These are phyloP conservation scores for Rhyacophila brunnea DNA, from an alignment of 1,140 invertebrate species.

Conservation along the genomic window DNA sequence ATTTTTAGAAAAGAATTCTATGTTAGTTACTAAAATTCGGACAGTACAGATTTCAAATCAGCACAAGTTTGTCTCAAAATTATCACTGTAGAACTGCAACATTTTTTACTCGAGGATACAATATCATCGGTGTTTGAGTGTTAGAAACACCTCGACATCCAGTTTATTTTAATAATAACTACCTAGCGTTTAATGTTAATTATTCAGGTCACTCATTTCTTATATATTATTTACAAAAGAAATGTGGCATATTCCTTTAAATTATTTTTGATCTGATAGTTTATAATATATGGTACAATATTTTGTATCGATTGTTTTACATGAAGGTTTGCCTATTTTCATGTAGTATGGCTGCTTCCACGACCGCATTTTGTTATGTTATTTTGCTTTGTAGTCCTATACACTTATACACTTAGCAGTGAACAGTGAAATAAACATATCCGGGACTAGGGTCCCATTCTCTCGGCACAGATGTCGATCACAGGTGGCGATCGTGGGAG, in stretches of 20 bases:
- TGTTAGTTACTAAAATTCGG: too few relatives aligned
- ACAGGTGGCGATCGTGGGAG: constrained; percentile 6
- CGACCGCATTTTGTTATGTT: constrained; percentile 3
- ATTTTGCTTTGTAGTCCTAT: constrained; percentile 22
- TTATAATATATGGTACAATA: constrained; percentile 8
- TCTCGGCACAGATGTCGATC: constrained; percentile 5
- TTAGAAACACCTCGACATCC: too few relatives aligned
- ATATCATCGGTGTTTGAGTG: too few relatives aligned
- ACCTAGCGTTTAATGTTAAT: too few relatives aligned
- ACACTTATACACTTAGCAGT: constrained; percentile 15
- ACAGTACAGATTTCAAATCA: too few relatives aligned
- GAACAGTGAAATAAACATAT: constrained; percentile 31
- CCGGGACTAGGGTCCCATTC: constrained; percentile 31
- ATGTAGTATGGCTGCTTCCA: background rate
- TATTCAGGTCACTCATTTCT: too few relatives aligned
- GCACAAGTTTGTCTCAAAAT: too few relatives aligned
- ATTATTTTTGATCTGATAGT: constrained; percentile 18
- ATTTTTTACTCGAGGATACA: too few relatives aligned
- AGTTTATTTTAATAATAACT: too few relatives aligned
- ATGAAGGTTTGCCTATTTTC: background rate
- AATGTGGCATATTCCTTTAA: constrained; percentile 6
- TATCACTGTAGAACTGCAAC: too few relatives aligned
- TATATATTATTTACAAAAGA: too few relatives aligned
- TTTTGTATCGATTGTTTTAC: constrained; percentile 1
- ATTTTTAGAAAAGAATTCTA: too few relatives aligned